These are phyloP conservation scores for Silurus meridionalis DNA, from an alignment of 2,113 vertebrate species.

Conservation along the genomic window DNA sequence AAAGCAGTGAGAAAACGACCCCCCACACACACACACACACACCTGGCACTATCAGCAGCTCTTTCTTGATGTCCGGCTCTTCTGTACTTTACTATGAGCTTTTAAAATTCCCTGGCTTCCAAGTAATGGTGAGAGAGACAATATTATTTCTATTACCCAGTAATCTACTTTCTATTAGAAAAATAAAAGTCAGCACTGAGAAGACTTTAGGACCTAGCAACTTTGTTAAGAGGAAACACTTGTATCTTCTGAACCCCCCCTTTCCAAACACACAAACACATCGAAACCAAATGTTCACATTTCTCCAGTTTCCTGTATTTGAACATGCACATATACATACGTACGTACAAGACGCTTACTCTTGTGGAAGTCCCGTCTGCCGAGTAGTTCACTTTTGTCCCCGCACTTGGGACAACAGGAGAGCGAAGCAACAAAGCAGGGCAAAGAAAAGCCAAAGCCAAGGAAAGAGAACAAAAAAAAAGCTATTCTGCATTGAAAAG, in stretches of 20 bases:
- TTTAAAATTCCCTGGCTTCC: neutral
- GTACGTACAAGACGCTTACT: slow-evolving; percentile 21
- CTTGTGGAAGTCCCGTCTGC: slow-evolving; percentile 18
- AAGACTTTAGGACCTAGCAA: slow-evolving; percentile 43
- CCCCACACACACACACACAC: slow-evolving; percentile 8
- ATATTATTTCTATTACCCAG: slow-evolving; percentile 34
- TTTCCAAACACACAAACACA: neutral
- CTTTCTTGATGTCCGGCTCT: neutral
- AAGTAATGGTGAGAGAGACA: no score
- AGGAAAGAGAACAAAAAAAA: neutral
- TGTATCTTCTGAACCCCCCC: neutral
- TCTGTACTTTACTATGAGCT: neutral
- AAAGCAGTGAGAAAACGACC: slow-evolving; percentile 48
- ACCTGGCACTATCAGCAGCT: neutral
- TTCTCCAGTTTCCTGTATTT: neutral
- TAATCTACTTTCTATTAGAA: slow-evolving; percentile 56
- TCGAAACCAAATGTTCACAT: neutral
- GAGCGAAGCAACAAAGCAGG: neutral
- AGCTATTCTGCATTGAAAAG: slow-evolving; percentile 10
- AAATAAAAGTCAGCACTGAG: slow-evolving; percentile 59
- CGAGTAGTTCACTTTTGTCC: slow-evolving; percentile 19
- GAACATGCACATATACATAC: neutral
- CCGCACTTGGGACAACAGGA: neutral
- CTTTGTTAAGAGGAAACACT: slow-evolving; percentile 5
- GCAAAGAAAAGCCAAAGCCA: neutral